phyloP scores from a whole-genome alignment of 2,888 invertebrate genomes.

The Hartigia nigra region DNA sequence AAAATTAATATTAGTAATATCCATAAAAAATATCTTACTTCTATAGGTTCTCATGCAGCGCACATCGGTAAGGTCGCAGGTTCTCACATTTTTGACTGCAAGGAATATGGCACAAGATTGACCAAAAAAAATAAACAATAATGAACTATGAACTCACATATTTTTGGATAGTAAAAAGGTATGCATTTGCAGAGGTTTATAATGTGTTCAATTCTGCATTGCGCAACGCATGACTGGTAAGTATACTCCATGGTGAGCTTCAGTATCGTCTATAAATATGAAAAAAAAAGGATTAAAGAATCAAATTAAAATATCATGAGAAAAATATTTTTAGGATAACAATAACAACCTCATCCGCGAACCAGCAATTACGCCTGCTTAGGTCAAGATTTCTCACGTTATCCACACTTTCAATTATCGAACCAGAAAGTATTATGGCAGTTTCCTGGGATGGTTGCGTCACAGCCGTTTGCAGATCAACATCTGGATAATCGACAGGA shows the following conservation, averaged over 20 bases:
- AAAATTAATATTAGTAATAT: neutral
- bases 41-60: slow-evolving; percentile 30
- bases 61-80: slow-evolving; percentile 48
- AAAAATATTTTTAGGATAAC: neutral
- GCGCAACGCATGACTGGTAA: slow-evolving; percentile 69
- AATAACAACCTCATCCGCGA: slow-evolving; percentile 66
- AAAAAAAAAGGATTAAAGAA: neutral
- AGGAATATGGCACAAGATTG: slow-evolving; percentile 8
- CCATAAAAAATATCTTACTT: slow-evolving; percentile 28
- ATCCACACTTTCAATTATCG: slow-evolving; percentile 64
- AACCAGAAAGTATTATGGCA: slow-evolving; percentile 67
- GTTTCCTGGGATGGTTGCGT: slow-evolving; percentile 63
- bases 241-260: slow-evolving; percentile 60
- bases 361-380: slow-evolving; percentile 66
- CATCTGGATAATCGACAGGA: slow-evolving; percentile 69
- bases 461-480: slow-evolving; percentile 63
- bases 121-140: neutral
- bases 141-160: slow-evolving; percentile 38
- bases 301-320: neutral
- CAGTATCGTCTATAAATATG: neutral
- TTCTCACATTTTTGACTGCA: slow-evolving; percentile 35
- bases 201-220: slow-evolving; percentile 67
- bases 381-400: slow-evolving; percentile 52
- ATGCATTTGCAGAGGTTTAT: slow-evolving; percentile 65
- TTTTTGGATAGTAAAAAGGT: slow-evolving; percentile 69